Base-by-base conservation (phyloP, 2,113 vertebrate genomes). In the cat (Felis catus) region DNA sequence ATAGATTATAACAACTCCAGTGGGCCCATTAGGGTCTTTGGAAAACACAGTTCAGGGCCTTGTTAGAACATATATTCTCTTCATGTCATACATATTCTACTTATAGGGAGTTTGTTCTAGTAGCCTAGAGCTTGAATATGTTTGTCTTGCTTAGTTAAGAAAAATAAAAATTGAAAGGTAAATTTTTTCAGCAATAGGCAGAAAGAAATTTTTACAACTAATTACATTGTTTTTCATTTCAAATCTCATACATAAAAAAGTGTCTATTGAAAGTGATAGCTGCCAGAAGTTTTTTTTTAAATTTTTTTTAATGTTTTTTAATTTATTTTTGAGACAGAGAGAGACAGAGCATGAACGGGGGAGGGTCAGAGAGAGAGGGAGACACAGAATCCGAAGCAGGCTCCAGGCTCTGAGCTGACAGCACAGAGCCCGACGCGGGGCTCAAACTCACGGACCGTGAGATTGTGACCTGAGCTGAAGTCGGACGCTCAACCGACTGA, bases 1-100 rank as follows among this genome's bases (percentile, higher is more conserved):
- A 98, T 76, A 97, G 58, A 96, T 97, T 95, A 53, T 92, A 90
- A 68, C 79, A 95, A 96, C 65, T 95, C 63, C 97, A 94, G 63
- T 96, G 73, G 88, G 12, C 25, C 14, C 36, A 91, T 94, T 95
- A 82, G 63, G 48, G 29, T 95, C 53, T 97, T 94, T 95, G 87
- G 45, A 79, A 94, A 95, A 71, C n/a, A 91, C 0, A 68, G 95
- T 96, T 97, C 16, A 97, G 70, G 65, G 27, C 41, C 48, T 91
- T 14, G 48, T 92, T 96, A 95, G 94, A 97, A 48, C 61, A 25
- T 23, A 5, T 78, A 25, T 88, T 97, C n/a, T 85, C 70, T 96
- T 87, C 21, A 15, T 68, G 4, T 88, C 25, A 66, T 91, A 78
- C 25, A 66, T 91, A 78, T 91, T 96, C 73, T 81, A 63, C 31